Conservation (phyloP, 37 sponge, comb jelly and placozoan species). For the Chondrosia reniformis region DNA sequence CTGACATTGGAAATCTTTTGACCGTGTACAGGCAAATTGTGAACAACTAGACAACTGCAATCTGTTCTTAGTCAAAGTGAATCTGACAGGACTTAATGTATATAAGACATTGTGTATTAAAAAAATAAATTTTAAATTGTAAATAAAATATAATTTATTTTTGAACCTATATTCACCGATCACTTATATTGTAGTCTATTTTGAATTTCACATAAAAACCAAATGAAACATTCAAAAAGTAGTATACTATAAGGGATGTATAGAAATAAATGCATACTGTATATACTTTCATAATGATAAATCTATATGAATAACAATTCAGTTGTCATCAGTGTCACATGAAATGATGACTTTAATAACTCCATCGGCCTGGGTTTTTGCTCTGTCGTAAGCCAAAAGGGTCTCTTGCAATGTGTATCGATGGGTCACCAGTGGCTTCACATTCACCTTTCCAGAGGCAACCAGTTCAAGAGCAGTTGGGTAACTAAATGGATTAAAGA, state of each 20-base stretch:
- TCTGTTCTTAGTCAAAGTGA: too few relatives aligned
- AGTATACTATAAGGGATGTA: neutral
- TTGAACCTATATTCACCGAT: too few relatives aligned
- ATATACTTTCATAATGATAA: neutral
- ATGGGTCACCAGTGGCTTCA: slow-evolving; percentile 91
- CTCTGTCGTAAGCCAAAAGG: slow-evolving; percentile 70
- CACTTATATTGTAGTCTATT: neutral
- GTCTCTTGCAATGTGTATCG: slow-evolving; percentile 69
- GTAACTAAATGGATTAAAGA: slow-evolving; percentile 62
- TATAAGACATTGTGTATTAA: too few relatives aligned
- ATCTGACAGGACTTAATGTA: too few relatives aligned
- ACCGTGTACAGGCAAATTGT: too few relatives aligned
- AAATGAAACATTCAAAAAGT: neutral
- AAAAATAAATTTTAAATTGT: too few relatives aligned
- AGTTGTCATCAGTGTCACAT: neutral
- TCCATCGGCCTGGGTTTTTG: slow-evolving; percentile 72
- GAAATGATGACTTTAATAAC: slow-evolving; percentile 86
- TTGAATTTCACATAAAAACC: neutral
- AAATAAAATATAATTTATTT: too few relatives aligned
- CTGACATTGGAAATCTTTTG: too few relatives aligned
- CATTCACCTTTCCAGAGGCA: slow-evolving; percentile 75
- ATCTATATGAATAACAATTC: neutral
- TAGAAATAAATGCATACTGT: too few relatives aligned
- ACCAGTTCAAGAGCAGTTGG: slow-evolving; percentile 88
- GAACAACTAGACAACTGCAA: too few relatives aligned